Base-by-base conservation (phyloP, 2,888 invertebrate species). In the Drosophila rubida region DNA sequence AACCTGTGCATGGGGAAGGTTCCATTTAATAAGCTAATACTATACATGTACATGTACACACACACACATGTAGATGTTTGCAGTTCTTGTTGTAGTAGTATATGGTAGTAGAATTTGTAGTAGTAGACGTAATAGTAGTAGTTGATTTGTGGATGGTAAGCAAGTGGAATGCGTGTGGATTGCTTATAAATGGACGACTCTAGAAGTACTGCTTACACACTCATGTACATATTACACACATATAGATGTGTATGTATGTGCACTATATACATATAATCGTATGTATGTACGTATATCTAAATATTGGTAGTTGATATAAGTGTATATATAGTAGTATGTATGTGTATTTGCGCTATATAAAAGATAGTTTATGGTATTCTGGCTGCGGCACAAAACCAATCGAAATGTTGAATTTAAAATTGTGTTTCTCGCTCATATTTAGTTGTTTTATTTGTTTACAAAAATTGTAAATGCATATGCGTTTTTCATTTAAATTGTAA, bases 381-480 rank as follows among this genome's bases (percentile, higher is more conserved):
- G 30, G 30, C 23, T 49, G 55, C 44, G 19, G 50, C 37, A 51
- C 50, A 57, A 57, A 62, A 72, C 73, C 54, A 61, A 74, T 61
- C 54, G 42, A 68, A 63, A 53, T 53, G 60, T 57, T 53, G 37
- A 48, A 58, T 73, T 55, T 32, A 9, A 13, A 23, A 53, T 27
- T 30, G 39, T 53, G 49, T 67, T 59, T 78, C 45, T 69, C 58
- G 62, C 49, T 78, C 59, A 69, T 78, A 64, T 74, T 78, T 74
- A 65, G 51, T 65, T 77, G 64, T 59, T 74, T 78, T 75, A 69
- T 75, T 72, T 75, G 60, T 79, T 76, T 75, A 66, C 79, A 79
- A 75, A 75, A 78, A 45, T 76, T 69, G 69, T 78, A 79, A 79
- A 79, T 75, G 75, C 79, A 65, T 69, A 53, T 75, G 51, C 48